A percentile compares a stretch with the other conserved stretches of the same genome.
Evolutionary conservation across 2,113 vertebrate genomes (phyloP).

Genomic region (Pomatostomus ruficeps): DNA sequence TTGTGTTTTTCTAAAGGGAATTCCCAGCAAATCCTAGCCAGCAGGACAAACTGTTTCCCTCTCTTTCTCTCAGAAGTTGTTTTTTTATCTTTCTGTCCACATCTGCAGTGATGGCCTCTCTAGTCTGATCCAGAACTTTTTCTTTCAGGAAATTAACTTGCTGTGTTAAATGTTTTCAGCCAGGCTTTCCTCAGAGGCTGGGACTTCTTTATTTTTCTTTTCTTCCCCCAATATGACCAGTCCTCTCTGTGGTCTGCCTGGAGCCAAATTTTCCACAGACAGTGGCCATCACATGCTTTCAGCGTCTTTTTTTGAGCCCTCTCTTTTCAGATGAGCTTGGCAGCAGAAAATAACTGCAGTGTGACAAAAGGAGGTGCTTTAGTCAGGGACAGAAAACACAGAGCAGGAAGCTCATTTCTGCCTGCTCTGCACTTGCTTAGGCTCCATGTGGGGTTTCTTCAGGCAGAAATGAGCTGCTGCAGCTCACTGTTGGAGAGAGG

Average conservation of each 20-base stretch:
- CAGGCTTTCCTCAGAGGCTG: neutral
- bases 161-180: neutral
- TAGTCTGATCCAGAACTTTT: neutral
- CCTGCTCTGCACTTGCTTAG: neutral
- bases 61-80: neutral
- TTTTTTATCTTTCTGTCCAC: neutral
- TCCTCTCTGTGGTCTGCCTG: neutral
- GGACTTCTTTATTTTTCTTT: neutral
- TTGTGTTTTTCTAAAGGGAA: neutral
- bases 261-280: neutral
- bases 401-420: neutral
- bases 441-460: neutral
- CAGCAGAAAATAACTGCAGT: neutral
- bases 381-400: neutral
- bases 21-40: neutral
- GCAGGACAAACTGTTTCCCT: neutral
- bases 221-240: neutral
- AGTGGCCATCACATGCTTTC: neutral
- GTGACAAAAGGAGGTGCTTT: neutral
- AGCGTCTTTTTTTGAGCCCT: neutral
- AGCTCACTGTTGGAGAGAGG: neutral
- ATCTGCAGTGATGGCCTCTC: neutral
- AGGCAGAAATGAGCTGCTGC: neutral
- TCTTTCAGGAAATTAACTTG: neutral
- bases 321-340: slow-evolving; percentile 2